These are phyloP conservation scores for Spicauda simplicius DNA, from an alignment of 2,888 invertebrate species.

Conservation along the genomic window DNA sequence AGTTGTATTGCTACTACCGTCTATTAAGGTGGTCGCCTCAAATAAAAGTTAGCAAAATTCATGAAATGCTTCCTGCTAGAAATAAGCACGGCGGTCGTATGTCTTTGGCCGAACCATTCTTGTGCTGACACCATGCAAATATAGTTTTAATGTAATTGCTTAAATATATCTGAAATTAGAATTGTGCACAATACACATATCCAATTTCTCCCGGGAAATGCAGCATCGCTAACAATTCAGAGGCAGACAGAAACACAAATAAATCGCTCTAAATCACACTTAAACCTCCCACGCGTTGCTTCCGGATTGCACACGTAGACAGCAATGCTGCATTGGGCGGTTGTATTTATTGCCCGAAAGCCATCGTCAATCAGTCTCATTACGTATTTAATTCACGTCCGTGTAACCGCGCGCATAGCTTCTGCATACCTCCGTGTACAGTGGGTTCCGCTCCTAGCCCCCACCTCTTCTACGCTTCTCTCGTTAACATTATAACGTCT, in stretches of 20 bases:
- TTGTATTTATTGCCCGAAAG: constrained; percentile 20
- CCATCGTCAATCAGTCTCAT: constrained; percentile 54
- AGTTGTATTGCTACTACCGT: too few species aligned
- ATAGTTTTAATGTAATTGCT: too few species aligned
- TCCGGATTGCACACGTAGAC: constrained; percentile 16
- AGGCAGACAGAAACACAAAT: constrained; percentile 33
- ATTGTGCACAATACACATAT: background rate
- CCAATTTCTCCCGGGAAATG: background rate
- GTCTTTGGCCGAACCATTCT: too few species aligned
- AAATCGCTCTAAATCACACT: constrained; percentile 38
- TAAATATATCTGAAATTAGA: background rate
- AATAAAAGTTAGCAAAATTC: too few species aligned
- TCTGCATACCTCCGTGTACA: constrained; percentile 41
- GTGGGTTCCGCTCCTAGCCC: constrained; percentile 28
- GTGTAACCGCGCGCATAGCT: constrained; percentile 43
- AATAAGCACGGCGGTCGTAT: too few species aligned
- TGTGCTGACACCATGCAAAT: too few species aligned
- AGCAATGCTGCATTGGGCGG: background rate
- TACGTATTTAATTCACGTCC: constrained; percentile 61
- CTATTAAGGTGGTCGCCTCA: too few species aligned
- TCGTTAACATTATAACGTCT: constrained; percentile 1
- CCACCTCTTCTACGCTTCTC: constrained; percentile 8
- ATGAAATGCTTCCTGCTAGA: too few species aligned
- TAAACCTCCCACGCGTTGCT: background rate
- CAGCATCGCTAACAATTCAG: background rate